phyloP scores from a whole-genome alignment of 2,797 vertebrate genomes.

The Craterocephalus amniculus region DNA sequence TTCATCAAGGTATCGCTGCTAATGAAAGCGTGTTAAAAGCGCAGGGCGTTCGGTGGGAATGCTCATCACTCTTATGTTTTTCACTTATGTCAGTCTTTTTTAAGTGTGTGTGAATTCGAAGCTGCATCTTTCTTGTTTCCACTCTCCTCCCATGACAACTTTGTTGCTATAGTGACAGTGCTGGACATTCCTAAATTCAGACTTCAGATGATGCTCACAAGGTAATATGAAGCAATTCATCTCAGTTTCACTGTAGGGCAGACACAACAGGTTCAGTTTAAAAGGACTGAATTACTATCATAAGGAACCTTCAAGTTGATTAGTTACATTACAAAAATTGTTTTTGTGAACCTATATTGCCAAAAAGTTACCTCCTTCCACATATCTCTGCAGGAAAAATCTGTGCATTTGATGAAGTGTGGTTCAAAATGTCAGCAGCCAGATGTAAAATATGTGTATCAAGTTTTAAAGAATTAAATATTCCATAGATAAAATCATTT shows the following conservation, averaged over 20 bases:
- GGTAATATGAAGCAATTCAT: not conserved
- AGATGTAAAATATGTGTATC: no score
- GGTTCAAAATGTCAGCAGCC: no score
- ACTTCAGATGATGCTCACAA: not conserved
- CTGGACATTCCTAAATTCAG: conserved; percentile 19
- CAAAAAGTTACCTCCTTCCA: not conserved
- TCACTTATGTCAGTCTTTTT: conserved; percentile 27
- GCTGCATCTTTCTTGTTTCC: conserved; percentile 17
- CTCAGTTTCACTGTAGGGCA: not conserved
- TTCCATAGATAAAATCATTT: not conserved
- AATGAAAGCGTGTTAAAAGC: conserved; percentile 38
- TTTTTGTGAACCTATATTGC: not conserved
- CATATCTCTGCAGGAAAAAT: not conserved
- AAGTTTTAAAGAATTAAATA: not conserved
- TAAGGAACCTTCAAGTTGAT: not conserved
- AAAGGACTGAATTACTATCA: not conserved
- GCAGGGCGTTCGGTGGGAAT: conserved; percentile 9
- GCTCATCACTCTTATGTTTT: conserved; percentile 36
- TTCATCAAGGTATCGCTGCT: conserved; percentile 37
- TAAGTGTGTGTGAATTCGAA: conserved; percentile 17
- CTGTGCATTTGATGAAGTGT: not conserved
- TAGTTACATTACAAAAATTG: not conserved
- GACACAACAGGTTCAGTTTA: not conserved
- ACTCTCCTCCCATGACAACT: conserved; percentile 43
- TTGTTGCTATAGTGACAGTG: conserved; percentile 66